A percentile compares a stretch with the other conserved stretches of the same genome.
Evolutionary conservation across 2,888 invertebrate species (phyloP).

Genomic region (Troilus luridus): DNA sequence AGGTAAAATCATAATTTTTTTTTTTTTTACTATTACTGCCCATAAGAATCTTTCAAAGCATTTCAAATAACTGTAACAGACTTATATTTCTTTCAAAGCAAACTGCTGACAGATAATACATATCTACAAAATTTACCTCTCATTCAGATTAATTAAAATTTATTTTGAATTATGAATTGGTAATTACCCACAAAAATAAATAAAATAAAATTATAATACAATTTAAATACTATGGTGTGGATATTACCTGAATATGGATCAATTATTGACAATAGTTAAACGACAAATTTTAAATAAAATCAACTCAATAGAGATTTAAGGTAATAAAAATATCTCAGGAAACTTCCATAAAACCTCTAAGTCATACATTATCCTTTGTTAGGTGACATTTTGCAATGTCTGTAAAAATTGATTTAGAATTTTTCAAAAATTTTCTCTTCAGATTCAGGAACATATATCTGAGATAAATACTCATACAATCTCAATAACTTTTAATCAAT

Average conservation of each 20-base stretch:
- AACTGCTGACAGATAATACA: not conserved
- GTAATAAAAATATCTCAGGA: not conserved
- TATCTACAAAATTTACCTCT: not conserved
- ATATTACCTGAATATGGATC: not conserved
- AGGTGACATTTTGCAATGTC: not conserved
- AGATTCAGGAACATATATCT: not conserved
- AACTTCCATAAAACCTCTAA: not conserved
- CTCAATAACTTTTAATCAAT: not conserved
- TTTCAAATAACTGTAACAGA: not conserved
- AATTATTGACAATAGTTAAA: not conserved
- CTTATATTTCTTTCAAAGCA: not conserved
- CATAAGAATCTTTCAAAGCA: not conserved
- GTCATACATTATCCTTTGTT: not conserved
- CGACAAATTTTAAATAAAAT: not conserved
- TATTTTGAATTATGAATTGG: not conserved
- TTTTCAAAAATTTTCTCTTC: not conserved
- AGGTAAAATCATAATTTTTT: not conserved
- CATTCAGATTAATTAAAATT: not conserved
- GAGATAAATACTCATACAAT: not conserved
- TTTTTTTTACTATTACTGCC: not conserved
- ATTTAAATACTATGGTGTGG: not conserved
- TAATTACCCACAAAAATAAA: not conserved
- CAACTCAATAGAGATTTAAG: not conserved
- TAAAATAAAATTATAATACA: not conserved
- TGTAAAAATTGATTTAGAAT: not conserved